Conservation (phyloP, 23 tunicate species). For the Styela plicata region DNA sequence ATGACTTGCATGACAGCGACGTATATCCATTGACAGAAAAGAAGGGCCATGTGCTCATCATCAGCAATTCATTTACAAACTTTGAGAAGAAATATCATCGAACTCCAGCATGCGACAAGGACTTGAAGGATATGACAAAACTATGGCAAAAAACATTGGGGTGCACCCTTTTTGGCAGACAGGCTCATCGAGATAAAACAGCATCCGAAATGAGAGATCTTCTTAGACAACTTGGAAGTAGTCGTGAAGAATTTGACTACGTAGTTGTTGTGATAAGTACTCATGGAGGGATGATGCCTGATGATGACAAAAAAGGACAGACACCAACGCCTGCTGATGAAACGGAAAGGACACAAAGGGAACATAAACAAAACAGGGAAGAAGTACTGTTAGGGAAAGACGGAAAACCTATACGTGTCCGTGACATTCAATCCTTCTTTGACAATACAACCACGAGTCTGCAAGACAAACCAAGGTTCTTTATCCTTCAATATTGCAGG, state of each 20-base stretch:
- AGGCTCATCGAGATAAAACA: neutral
- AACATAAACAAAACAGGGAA: too few species aligned
- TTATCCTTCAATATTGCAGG: neutral
- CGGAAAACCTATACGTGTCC: neutral
- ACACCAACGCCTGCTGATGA: neutral
- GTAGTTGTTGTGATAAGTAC: neutral
- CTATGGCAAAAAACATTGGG: neutral
- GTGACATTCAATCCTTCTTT: neutral
- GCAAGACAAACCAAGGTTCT: neutral
- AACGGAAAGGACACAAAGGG: too few species aligned
- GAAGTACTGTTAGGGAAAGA: neutral
- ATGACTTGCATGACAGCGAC: too few species aligned
- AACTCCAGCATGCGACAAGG: neutral
- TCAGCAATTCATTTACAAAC: neutral
- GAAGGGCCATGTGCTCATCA: neutral
- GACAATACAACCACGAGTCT: neutral
- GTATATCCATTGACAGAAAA: neutral
- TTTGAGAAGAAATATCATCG: neutral
- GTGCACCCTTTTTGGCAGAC: neutral
- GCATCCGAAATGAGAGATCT: neutral
- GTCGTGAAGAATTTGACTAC: neutral
- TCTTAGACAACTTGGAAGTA: neutral
- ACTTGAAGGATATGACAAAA: neutral
- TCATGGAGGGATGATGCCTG: neutral
- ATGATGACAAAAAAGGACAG: neutral